Evolutionary conservation across 1,140 invertebrate genomes (phyloP).

Genomic region (Brachionus calyciflorus): DNA sequence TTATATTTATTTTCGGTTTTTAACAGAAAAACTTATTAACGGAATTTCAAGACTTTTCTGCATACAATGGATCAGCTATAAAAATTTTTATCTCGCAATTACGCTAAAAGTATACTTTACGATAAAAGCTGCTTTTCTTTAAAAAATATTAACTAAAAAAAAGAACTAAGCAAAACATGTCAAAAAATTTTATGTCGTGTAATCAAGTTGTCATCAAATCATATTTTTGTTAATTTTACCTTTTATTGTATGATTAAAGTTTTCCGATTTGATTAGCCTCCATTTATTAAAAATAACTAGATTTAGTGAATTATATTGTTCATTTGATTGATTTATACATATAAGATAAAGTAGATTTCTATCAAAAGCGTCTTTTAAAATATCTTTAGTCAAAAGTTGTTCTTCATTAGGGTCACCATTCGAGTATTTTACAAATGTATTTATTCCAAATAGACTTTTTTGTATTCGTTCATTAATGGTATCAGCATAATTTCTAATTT

Average conservation of each 20-base stretch:
- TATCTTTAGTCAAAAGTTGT: background rate
- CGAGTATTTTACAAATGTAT: slow-evolving; percentile 14
- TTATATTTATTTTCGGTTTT: no score
- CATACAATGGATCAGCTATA: no score
- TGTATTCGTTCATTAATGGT: slow-evolving; percentile 23
- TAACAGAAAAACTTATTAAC: no score
- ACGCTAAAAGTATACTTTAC: no score
- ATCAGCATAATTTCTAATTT: slow-evolving; percentile 27
- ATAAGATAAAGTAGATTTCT: background rate
- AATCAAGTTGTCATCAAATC: no score
- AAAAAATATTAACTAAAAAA: no score
- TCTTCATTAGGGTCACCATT: background rate
- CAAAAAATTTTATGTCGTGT: no score
- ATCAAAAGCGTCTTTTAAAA: slow-evolving; percentile 3
- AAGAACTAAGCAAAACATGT: no score
- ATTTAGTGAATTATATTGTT: slow-evolving; percentile 29
- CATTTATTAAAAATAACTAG: slow-evolving; percentile 35
- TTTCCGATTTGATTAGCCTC: background rate
- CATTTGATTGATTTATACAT: slow-evolving; percentile 29
- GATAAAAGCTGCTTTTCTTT: no score
- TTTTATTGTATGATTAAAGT: slow-evolving; percentile 6
- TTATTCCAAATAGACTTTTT: slow-evolving; percentile 14
- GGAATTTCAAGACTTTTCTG: no score
- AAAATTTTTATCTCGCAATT: no score
- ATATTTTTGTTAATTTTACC: background rate